A percentile compares a stretch with the other conserved stretches of the same genome.
These are phyloP conservation scores for Drosophila auraria DNA, from an alignment of 1,140 invertebrate genomes.

Conservation along the genomic window DNA sequence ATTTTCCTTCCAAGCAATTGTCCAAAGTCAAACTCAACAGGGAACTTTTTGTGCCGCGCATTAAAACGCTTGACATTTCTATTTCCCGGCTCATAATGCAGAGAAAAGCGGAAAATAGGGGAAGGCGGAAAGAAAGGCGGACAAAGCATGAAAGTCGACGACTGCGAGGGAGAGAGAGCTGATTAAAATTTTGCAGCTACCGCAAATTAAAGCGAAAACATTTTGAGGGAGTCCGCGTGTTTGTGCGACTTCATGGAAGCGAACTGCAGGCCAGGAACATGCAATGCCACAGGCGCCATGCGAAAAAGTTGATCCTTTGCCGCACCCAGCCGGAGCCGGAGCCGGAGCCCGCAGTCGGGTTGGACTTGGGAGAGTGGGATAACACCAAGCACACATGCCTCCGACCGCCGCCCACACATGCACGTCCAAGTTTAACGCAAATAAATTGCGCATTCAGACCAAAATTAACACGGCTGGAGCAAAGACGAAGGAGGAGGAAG, in stretches of 20 bases:
- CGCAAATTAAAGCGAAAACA: slow-evolving; percentile 80
- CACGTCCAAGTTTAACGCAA: slow-evolving; percentile 75
- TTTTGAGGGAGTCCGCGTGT: slow-evolving; percentile 54
- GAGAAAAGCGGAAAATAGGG: slow-evolving; percentile 25
- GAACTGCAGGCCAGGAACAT: slow-evolving; percentile 51
- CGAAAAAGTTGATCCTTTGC: slow-evolving; percentile 70
- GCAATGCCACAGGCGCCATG: slow-evolving; percentile 45
- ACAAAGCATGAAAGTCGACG: slow-evolving; percentile 28
- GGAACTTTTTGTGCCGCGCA: slow-evolving; percentile 44
- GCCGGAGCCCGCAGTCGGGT: background rate
- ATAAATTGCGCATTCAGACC: slow-evolving; percentile 81
- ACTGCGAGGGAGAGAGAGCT: slow-evolving; percentile 31
- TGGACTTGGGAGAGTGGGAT: slow-evolving; percentile 10
- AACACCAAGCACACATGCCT: slow-evolving; percentile 9
- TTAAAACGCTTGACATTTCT: slow-evolving; percentile 47
- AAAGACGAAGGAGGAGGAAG: slow-evolving; percentile 12
- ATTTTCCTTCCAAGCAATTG: slow-evolving; percentile 38
- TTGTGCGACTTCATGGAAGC: slow-evolving; percentile 17
- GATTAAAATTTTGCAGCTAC: slow-evolving; percentile 76
- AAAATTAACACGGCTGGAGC: slow-evolving; percentile 68
- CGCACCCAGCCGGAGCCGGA: slow-evolving; percentile 16
- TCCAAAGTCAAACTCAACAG: slow-evolving; percentile 48
- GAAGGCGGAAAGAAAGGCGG: slow-evolving; percentile 2
- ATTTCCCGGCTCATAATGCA: slow-evolving; percentile 48
- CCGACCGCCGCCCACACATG: slow-evolving; percentile 20